These are phyloP conservation scores for Rhynchotus rufescens DNA, from an alignment of 2,797 vertebrate species.

Conservation along the genomic window DNA sequence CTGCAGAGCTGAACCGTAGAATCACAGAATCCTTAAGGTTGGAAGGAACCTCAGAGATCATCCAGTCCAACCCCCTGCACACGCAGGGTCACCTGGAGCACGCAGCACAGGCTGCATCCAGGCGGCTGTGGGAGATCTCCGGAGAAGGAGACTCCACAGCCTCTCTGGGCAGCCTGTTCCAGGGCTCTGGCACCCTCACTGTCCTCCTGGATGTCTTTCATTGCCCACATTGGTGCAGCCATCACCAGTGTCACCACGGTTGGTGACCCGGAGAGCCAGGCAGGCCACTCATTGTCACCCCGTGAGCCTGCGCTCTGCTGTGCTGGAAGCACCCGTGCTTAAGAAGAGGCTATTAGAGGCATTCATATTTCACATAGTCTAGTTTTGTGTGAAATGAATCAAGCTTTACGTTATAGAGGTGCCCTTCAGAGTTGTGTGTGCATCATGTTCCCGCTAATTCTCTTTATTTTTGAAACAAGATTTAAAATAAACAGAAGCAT, in stretches of 20 bases:
- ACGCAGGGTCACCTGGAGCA: too few species aligned
- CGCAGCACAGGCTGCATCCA: too few species aligned
- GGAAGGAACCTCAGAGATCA: too few species aligned
- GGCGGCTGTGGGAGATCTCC: too few species aligned
- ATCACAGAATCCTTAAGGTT: too few species aligned
- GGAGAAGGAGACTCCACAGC: too few species aligned
- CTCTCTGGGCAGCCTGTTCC: too few species aligned
- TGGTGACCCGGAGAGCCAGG: not conserved
- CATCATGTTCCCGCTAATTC: not conserved
- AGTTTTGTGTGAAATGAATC: not conserved
- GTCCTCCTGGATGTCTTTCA: too few species aligned
- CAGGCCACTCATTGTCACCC: accelerated
- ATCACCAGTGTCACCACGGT: too few species aligned
- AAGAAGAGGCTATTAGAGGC: not conserved
- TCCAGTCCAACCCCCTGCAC: too few species aligned
- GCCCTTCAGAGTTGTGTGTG: not conserved
- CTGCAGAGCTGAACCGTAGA: too few species aligned
- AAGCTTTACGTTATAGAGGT: not conserved
- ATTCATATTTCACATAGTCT: not conserved
- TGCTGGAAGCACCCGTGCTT: not conserved
- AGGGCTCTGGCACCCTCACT: too few species aligned
- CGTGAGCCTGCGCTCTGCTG: not conserved
- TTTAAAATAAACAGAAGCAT: not conserved
- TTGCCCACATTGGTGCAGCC: not conserved
- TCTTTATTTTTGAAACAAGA: not conserved